Conservation (phyloP, 1,140 invertebrate species). For the Drosophila tani region DNA sequence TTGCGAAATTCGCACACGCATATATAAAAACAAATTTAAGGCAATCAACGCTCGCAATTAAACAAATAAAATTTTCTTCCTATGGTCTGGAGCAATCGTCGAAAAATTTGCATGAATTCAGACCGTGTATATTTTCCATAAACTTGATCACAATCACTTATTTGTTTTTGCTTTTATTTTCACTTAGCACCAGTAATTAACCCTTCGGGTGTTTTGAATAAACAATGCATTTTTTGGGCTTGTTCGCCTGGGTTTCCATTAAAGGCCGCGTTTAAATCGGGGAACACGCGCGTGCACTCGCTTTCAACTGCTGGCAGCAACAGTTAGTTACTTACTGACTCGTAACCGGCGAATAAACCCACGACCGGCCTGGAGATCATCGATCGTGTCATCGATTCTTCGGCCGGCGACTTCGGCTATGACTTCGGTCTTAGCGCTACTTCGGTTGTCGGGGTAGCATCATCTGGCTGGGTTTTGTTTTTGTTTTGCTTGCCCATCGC, state of each 20-base stretch:
- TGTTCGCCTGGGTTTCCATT: slow-evolving; percentile 19
- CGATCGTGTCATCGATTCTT: slow-evolving; percentile 36
- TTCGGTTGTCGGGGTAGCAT: slow-evolving; percentile 9
- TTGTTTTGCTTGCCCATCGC: slow-evolving; percentile 44
- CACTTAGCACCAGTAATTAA: slow-evolving; percentile 35
- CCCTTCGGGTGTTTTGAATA: slow-evolving; percentile 48
- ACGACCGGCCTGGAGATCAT: slow-evolving; percentile 14
- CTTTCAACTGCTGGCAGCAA: slow-evolving; percentile 57
- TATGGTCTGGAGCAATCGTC: slow-evolving; percentile 18
- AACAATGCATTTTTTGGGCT: slow-evolving; percentile 32
- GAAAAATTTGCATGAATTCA: slow-evolving; percentile 67
- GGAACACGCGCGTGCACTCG: background rate
- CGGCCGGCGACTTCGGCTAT: slow-evolving; percentile 24
- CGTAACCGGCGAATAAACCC: slow-evolving; percentile 31
- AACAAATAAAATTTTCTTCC: slow-evolving; percentile 43
- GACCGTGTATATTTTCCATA: slow-evolving; percentile 24
- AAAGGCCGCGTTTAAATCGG: too few relatives aligned
- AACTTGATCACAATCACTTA: slow-evolving; percentile 1
- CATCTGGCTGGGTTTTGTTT: slow-evolving; percentile 33
- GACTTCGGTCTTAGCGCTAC: slow-evolving; percentile 14
- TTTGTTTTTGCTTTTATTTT: background rate
- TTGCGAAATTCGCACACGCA: slow-evolving; percentile 53
- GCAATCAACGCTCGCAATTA: slow-evolving; percentile 75
- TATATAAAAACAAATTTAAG: slow-evolving; percentile 56
- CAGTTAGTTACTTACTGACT: slow-evolving; percentile 78